phyloP scores from a whole-genome alignment of 2,797 vertebrate species.

The Phyllotis vaccarum region DNA sequence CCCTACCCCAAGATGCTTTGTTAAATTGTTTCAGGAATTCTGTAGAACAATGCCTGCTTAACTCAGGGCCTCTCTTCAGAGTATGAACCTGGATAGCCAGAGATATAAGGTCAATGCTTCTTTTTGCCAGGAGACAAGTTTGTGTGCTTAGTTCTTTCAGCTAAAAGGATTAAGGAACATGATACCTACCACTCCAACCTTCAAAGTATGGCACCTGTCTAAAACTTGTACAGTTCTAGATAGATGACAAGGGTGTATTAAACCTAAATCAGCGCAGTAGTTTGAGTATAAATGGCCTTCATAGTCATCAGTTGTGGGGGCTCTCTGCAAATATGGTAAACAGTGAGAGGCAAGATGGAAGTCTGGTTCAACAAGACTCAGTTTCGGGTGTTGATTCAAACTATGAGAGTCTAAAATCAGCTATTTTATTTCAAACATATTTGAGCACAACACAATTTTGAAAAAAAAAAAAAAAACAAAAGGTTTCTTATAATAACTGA shows the following conservation, averaged over 20 bases:
- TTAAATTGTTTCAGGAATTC: conserved; percentile 29
- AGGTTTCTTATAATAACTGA: not conserved
- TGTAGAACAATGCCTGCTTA: not conserved
- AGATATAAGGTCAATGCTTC: not conserved
- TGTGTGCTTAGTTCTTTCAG: not conserved
- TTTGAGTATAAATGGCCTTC: not conserved
- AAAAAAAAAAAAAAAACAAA: too few relatives aligned
- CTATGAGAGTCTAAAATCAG: not conserved
- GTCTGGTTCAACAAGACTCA: not conserved
- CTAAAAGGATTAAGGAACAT: not conserved
- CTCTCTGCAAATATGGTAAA: not conserved
- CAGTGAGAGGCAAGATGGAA: not conserved
- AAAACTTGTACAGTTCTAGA: not conserved
- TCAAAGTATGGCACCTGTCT: not conserved
- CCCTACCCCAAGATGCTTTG: not conserved
- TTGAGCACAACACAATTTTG: not conserved
- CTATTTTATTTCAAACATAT: not conserved
- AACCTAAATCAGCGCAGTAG: not conserved
- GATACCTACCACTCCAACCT: not conserved
- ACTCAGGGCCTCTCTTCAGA: not conserved
- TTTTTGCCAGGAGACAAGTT: not conserved
- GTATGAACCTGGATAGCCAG: not conserved
- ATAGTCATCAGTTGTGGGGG: not conserved
- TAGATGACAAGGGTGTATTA: not conserved
- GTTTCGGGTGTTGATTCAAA: not conserved